Evolutionary conservation across 1,140 invertebrate species (phyloP), one percentile per base, ranked within the genome.

Genomic region (Cydia fagiglandana): DNA sequence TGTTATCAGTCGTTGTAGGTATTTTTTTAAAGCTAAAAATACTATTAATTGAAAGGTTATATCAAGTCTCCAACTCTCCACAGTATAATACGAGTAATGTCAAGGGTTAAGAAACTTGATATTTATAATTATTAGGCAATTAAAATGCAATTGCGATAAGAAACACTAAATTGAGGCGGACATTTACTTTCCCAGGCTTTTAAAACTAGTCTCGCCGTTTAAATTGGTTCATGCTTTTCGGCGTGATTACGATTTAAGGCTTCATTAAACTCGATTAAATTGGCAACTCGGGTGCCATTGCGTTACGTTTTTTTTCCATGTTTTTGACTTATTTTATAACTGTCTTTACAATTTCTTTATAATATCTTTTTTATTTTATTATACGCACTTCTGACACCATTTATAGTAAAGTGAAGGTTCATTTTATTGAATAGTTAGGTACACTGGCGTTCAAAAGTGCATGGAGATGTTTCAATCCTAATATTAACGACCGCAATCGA

Each of bases 61-160:
- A 38, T 38, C 34, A 38, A 38, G 4, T 38, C 34, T 45, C 41
- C 41, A 13, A 45, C 41, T 12, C 10, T 45, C 41, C 41, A 13
- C 41, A 45, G 2, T 45, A 45, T 13, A 45, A 3, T 12, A 34
- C 10, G 12, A 12, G 41, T 12, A 12, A 45, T 13, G 10, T 41
- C 2, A 45, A 45, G 41, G 41, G 41, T 45, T 45, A 45, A 12
- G 41, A 45, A 12, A 45, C 12, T 53, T 15, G 50, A n/a, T 53
- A n/a, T 17, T 53, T 53, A 53, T 53, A 53, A 53, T n/a, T 53
- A n/a, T 53, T 53, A 53, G n/a, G 50, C 15, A 53, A 53, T 53
- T 53, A 53, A 53, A 17, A 53, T 15, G n/a, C 50, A 53, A 53
- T 53, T 53, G 50, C 50, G 50, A 17, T 53, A 53, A 17, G 50